These are phyloP conservation scores for Acanthosepion pharaonis DNA, from an alignment of 2,888 invertebrate genomes.

Conservation along the genomic window DNA sequence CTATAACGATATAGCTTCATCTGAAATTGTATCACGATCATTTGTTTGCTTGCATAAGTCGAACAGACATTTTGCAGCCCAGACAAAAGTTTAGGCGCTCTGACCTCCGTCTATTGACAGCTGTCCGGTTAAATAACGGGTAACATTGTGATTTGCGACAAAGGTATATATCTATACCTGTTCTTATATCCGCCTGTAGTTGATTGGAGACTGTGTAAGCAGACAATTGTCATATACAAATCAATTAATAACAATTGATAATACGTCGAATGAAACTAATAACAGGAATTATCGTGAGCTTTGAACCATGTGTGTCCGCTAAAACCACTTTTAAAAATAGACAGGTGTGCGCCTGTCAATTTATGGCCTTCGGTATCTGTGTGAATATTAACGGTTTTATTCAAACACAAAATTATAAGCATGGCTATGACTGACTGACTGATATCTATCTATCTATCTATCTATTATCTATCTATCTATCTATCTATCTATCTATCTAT, in stretches of 20 bases:
- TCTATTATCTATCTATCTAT: no score
- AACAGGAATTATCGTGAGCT: neutral
- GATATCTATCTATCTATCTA: no score
- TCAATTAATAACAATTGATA: slow-evolving; percentile 9
- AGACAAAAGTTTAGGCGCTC: neutral
- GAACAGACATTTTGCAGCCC: no score
- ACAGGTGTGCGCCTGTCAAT: neutral
- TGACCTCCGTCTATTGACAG: neutral
- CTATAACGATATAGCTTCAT: no score
- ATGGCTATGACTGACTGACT: no score
- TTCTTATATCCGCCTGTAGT: neutral
- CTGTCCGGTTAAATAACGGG: neutral
- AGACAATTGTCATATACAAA: neutral
- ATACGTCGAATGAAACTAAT: neutral
- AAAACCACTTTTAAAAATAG: neutral
- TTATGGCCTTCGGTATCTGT: neutral
- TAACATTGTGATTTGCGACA: neutral
- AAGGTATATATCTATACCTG: neutral
- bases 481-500: no score
- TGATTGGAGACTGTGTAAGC: neutral
- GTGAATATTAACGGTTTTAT: neutral
- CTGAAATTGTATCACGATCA: no score
- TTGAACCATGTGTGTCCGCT: neutral
- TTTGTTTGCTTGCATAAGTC: no score
- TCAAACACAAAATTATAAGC: neutral